phyloP scores from a whole-genome alignment of 1,140 invertebrate species.

The Melitaea cinxia region DNA sequence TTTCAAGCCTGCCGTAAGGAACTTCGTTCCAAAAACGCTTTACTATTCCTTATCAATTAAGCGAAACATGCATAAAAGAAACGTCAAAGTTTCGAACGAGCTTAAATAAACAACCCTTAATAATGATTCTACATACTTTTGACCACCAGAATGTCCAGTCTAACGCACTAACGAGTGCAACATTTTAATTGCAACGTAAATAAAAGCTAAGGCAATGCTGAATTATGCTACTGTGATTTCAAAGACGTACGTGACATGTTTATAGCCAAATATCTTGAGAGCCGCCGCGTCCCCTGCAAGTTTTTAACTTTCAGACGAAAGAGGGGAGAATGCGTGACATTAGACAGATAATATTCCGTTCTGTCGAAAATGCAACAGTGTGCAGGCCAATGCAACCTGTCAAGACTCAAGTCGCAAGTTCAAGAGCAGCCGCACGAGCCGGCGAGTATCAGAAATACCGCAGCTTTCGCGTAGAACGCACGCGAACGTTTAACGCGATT shows the following conservation, averaged over 20 bases:
- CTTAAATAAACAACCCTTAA: conserved; percentile 20
- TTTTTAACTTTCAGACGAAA: conserved; percentile 11
- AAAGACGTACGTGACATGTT: conserved; percentile 34
- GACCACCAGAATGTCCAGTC: conserved; percentile 30
- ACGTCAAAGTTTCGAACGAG: conserved; percentile 5
- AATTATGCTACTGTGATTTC: conserved; percentile 29
- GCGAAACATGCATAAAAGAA: conserved; percentile 4
- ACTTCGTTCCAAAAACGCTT: no score
- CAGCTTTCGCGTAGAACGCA: conserved; percentile 58
- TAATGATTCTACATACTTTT: conserved; percentile 24
- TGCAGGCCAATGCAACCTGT: conserved; percentile 67
- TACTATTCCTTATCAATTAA: conserved; percentile 3
- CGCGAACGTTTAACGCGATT: conserved; percentile 45
- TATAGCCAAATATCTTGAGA: conserved; percentile 24
- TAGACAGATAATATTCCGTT: conserved; percentile 33
- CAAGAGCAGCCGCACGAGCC: conserved; percentile 60
- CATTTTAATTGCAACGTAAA: conserved; percentile 47
- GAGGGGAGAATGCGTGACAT: conserved; percentile 26
- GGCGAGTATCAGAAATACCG: conserved; percentile 53
- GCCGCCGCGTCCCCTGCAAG: conserved; percentile 2
- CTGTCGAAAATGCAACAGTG: conserved; percentile 64
- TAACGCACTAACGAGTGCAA: conserved; percentile 42
- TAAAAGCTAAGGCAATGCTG: conserved; percentile 30
- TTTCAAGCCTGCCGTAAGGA: no score
- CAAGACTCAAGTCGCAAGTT: conserved; percentile 66